Conservation (phyloP, 1,140 invertebrate genomes). For the Drosophila suzukii region DNA sequence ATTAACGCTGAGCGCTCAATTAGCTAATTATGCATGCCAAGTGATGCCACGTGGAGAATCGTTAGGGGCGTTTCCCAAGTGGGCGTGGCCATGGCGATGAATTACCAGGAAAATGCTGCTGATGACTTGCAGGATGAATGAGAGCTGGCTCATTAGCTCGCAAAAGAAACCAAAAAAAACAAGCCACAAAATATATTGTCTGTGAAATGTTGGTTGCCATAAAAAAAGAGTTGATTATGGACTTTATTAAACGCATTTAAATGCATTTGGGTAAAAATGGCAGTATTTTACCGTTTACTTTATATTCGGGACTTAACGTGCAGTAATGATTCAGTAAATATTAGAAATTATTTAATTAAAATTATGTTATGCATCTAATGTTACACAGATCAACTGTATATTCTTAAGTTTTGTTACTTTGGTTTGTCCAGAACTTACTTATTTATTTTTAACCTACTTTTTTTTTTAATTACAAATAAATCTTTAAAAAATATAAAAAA, state of each 20-base stretch:
- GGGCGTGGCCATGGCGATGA: constrained; percentile 27
- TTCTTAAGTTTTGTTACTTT: too few species aligned
- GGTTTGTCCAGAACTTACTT: too few species aligned
- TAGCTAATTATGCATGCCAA: constrained; percentile 64
- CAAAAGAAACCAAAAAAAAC: not conserved
- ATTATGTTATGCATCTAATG: too few species aligned
- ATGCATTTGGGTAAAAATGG: not conserved
- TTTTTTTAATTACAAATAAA: too few species aligned
- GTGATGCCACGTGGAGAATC: constrained; percentile 12
- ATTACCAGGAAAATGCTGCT: constrained; percentile 24
- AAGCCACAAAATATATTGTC: not conserved
- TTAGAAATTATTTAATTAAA: too few species aligned
- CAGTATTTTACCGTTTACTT: not conserved
- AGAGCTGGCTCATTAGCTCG: constrained; percentile 27
- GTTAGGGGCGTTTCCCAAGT: constrained; percentile 7
- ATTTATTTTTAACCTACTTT: too few species aligned
- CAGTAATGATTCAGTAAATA: too few species aligned
- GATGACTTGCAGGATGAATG: constrained; percentile 40
- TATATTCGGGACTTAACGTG: too few species aligned
- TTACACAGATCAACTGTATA: too few species aligned
- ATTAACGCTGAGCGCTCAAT: constrained; percentile 61
- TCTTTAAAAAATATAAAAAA: too few species aligned
- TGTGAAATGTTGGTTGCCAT: not conserved
- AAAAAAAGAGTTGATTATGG: not conserved
- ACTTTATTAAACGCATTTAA: not conserved